Evolutionary conservation across 2,797 vertebrate species (phyloP), one percentile per base, ranked within the genome.

Genomic region (Triplophysa bombifrons): DNA sequence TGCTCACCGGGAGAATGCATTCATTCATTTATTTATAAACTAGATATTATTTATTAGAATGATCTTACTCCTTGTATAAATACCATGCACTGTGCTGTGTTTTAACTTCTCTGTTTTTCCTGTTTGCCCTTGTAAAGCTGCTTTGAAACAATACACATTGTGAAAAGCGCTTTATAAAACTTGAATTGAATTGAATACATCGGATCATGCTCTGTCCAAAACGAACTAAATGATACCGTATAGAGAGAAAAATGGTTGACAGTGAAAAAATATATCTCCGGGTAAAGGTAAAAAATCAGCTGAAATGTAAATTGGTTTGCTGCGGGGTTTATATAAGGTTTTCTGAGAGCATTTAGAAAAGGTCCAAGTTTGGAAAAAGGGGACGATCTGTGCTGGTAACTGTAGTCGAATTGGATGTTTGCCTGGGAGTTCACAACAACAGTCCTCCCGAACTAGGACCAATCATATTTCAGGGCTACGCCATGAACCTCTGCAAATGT

Each of bases 401-500:
- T 25, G 38, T 25, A 55, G 20, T 72, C 51, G 60, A 61, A 66
- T 76, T 44, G 19, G 13, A 55, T 65, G 25, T 56, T 55, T 48
- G 27, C 50, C 60, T 69, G 65, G 38, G n/a, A 48, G 74, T 51
- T 66, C 16, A 81, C 11, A 22, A 71, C 56, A 66, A 27, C 25
- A 14, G 55, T 64, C 53, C 80, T 78, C 69, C 44, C 27, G 44
- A 69, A 82, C 41, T 53, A 61, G 41, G 17, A 27, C 63, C 74
- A 73, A 25, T 63, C 44, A 30, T 58, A 71, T 30, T 30, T 68
- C 55, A 46, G 7, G 14, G 51, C 61, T 44, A 74, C 63, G 6
- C 20, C 55, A 74, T 22, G 30, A 53, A 25, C 25, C 41, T 72
- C 61, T 72, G 61, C n/a, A 77, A 61, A 27, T 22, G 9, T 56